Evolutionary conservation across 2,888 invertebrate species (phyloP).

Genomic region (Morpho helenor): DNA sequence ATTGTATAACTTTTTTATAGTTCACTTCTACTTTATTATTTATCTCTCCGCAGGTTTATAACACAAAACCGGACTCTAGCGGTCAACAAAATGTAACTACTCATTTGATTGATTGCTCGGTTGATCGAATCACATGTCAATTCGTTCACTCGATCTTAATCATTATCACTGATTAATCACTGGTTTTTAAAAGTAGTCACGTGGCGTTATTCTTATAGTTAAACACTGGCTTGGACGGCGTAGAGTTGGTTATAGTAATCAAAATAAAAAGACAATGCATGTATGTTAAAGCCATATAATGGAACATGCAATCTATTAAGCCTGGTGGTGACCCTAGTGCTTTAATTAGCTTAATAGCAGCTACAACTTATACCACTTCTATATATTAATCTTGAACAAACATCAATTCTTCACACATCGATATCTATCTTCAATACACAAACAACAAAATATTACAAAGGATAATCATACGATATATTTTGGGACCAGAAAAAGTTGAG

Average conservation of each 20-base stretch:
- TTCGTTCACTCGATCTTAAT: slow-evolving; percentile 67
- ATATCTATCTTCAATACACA: slow-evolving; percentile 5
- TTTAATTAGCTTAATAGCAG: slow-evolving; percentile 17
- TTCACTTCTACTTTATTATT: slow-evolving; percentile 73
- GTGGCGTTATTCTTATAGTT: slow-evolving; percentile 44
- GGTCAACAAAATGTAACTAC: slow-evolving; percentile 80
- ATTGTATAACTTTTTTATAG: slow-evolving; percentile 48
- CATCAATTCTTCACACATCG: slow-evolving; percentile 1
- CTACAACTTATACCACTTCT: slow-evolving; percentile 10
- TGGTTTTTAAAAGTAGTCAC: slow-evolving; percentile 59
- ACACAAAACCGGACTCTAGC: slow-evolving; percentile 79
- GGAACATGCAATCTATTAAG: slow-evolving; percentile 31
- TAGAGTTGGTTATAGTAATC: slow-evolving; percentile 41
- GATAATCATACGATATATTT: no score
- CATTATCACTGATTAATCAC: slow-evolving; percentile 73
- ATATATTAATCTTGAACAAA: neutral
- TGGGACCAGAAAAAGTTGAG: no score
- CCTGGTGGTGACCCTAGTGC: slow-evolving; percentile 26
- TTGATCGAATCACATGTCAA: slow-evolving; percentile 71
- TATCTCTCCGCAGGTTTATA: slow-evolving; percentile 79
- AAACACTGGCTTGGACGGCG: slow-evolving; percentile 60
- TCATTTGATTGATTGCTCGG: slow-evolving; percentile 69
- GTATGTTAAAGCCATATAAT: slow-evolving; percentile 39
- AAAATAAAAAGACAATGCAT: slow-evolving; percentile 44
- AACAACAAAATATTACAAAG: no score